Conservation (phyloP, 2,888 invertebrate species). For the Itoplectis maculator region DNA sequence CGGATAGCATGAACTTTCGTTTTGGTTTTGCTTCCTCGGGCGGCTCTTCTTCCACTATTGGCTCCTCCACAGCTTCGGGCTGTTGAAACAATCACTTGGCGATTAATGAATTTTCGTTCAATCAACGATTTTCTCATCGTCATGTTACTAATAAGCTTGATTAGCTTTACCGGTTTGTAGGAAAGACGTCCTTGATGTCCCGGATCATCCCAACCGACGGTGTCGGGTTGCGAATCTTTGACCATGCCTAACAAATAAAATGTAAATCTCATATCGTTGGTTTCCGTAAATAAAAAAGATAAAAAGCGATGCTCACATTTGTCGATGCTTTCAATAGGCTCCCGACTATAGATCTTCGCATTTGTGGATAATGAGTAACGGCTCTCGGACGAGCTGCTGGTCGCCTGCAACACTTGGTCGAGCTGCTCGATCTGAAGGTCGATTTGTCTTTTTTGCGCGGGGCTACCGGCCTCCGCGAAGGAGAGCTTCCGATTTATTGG, state of each 20-base stretch:
- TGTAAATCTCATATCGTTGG: conserved; percentile 64
- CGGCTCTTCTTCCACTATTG: conserved; percentile 46
- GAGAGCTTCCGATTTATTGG: conserved; percentile 77
- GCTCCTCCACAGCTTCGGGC: conserved; percentile 25
- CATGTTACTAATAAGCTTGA: neutral
- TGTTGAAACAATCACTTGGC: neutral
- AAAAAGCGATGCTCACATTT: conserved; percentile 53
- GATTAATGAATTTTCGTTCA: neutral
- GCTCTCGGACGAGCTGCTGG: conserved; percentile 76
- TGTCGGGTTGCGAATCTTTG: conserved; percentile 87
- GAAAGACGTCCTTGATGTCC: conserved; percentile 71
- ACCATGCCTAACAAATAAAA: conserved; percentile 71
- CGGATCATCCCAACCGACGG: conserved; percentile 90
- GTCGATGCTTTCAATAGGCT: conserved; percentile 69
- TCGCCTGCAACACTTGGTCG: conserved; percentile 76
- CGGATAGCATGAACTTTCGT: conserved; percentile 81
- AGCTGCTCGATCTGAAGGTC: conserved; percentile 80
- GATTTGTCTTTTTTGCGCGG: conserved; percentile 73
- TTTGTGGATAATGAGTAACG: conserved; percentile 77
- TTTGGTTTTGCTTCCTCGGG: conserved; percentile 57
- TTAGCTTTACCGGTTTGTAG: conserved; percentile 50
- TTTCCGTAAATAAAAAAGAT: conserved; percentile 35
- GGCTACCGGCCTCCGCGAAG: conserved; percentile 74
- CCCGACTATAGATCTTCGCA: conserved; percentile 73
- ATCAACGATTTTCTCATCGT: neutral